Base-by-base conservation (phyloP, 2,113 vertebrate genomes). In the Psittacara wagleri region DNA sequence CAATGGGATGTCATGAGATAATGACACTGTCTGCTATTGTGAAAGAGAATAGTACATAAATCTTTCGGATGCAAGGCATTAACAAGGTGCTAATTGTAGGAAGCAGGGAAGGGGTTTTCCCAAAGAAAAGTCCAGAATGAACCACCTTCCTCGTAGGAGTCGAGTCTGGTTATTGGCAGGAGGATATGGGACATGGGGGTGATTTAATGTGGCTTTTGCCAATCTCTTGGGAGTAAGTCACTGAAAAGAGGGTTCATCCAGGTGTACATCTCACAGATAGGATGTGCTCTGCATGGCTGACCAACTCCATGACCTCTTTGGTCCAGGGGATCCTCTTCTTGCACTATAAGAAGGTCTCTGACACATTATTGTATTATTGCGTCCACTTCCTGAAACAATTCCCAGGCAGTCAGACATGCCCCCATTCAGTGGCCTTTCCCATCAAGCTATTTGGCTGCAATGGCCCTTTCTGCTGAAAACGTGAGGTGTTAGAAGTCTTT, bases 61-160 rank as follows among this genome's bases (percentile, higher is more conserved):
- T 46, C 55, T 39, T 75, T 4, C 9, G 18, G n/a, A 75, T 3
- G 5, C 7, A 3, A 64, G 68, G 24, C 23, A 39, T 92, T 77
- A 81, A 55, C 61, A 24, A 91, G 46, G 33, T 89, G 39, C 48
- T 96, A 88, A 94, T 86, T 91, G 68, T 27, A 91, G 55, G 69
- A 55, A 68, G 33, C 18, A 70, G 35, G 46, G 61, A 90, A 92
- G 95, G 94, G 86, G 55, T 35, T 94, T 84, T 29, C 94, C 88
- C 6, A 0, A 22, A 84, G 46, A 31, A 57, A 80, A 74, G 80
- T 37, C n/a, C 22, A 23, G 10, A 31, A 54, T 25, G 41, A 93
- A 11, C 10, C 29, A n/a, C 41, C 79, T 49, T 74, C 48, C 77
- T 83, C 23, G 3, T 48, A 11, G 5, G 35, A 84, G 19, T 24